These are phyloP conservation scores for Aethina tumida DNA, from an alignment of 1,140 invertebrate genomes.

Conservation along the genomic window DNA sequence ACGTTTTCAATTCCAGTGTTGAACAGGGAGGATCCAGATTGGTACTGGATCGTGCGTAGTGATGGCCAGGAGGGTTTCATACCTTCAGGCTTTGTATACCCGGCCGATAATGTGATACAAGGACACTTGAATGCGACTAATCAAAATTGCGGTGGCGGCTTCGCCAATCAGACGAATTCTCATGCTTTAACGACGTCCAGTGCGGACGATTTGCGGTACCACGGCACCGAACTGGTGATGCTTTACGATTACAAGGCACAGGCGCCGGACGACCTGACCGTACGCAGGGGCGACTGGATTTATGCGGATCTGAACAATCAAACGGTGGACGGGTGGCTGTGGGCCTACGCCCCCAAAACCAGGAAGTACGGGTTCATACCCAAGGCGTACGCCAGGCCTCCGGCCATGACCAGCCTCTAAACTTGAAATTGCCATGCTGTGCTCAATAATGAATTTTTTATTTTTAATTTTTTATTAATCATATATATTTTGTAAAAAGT, in stretches of 20 bases:
- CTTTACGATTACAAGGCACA: slow-evolving; percentile 92
- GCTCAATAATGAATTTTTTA: neutral
- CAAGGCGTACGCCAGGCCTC: slow-evolving; percentile 85
- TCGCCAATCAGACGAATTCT: slow-evolving; percentile 22
- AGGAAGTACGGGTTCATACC: slow-evolving; percentile 92
- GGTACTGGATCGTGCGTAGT: slow-evolving; percentile 89
- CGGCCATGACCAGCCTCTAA: slow-evolving; percentile 76
- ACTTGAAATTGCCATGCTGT: neutral
- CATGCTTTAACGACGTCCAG: slow-evolving; percentile 27
- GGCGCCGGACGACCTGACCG: slow-evolving; percentile 82
- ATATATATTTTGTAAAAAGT: slow-evolving; percentile 5
- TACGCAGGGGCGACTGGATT: slow-evolving; percentile 85
- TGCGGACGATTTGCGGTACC: slow-evolving; percentile 54
- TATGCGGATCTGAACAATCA: slow-evolving; percentile 89
- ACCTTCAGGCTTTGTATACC: slow-evolving; percentile 89
- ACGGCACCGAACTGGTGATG: slow-evolving; percentile 85
- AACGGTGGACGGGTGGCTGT: slow-evolving; percentile 89
- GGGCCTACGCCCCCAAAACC: slow-evolving; percentile 88
- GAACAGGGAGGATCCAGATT: slow-evolving; percentile 88
- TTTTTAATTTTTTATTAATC: neutral
- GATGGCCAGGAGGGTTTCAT: slow-evolving; percentile 94
- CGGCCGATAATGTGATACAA: slow-evolving; percentile 70
- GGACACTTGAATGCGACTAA: slow-evolving; percentile 37
- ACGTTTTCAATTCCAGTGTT: slow-evolving; percentile 48
- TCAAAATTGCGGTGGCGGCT: slow-evolving; percentile 32